These are phyloP conservation scores for western clawed frog (Xenopus tropicalis) DNA, from an alignment of 2,113 vertebrate species.

Conservation along the genomic window UCB_Xtro_10.0 CM004447.2:50323501-50324000, in stretches of 20 bases:
- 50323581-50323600: no score
- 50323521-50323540: no score
- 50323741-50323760: neutral
- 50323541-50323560: no score
- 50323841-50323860: neutral
- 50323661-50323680: no score
- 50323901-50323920: conserved; percentile 10
- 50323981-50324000: conserved; percentile 2
- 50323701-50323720: neutral
- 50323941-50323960: conserved; percentile 17
- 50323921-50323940: conserved; percentile 4
- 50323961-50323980: conserved; percentile 8
- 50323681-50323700: neutral
- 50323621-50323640: no score
- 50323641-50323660: no score
- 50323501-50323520: no score
- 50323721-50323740: neutral
- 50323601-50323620: no score
- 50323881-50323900: conserved; percentile 9
- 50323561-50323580: no score
- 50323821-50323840: neutral
- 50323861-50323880: neutral
- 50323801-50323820: neutral
- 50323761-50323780: neutral
- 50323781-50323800: neutral